These are phyloP conservation scores for Sander vitreus DNA, from an alignment of 2,113 vertebrate genomes.

Conservation along the genomic window DNA sequence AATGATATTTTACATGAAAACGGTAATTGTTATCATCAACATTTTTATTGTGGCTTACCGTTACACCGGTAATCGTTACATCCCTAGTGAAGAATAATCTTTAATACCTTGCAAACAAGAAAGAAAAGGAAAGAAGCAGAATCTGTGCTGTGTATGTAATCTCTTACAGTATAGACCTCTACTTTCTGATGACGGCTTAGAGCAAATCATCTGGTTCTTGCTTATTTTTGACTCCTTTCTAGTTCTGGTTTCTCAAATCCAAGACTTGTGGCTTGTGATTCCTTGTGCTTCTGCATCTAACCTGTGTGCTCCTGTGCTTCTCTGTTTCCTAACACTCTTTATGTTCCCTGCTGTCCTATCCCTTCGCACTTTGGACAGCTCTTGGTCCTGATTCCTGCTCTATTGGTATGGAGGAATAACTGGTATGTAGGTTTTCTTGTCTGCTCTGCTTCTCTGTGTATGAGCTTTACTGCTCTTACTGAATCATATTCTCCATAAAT, in stretches of 20 bases:
- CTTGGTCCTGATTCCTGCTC: constrained; percentile 94
- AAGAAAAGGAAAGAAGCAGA: background rate
- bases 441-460: constrained; percentile 61
- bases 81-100: background rate
- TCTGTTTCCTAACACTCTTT: constrained; percentile 64
- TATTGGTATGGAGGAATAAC: constrained; percentile 95
- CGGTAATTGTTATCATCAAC: no score
- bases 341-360: constrained; percentile 80
- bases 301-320: constrained; percentile 63
- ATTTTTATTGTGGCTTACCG: no score
- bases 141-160: background rate
- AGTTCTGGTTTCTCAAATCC: constrained; percentile 39
- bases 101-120: background rate
- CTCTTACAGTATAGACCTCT: background rate
- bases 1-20: no score
- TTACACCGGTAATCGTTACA: no score
- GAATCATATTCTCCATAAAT: constrained; percentile 14
- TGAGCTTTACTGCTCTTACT: constrained; percentile 18
- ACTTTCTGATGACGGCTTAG: background rate
- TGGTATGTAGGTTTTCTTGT: constrained; percentile 88
- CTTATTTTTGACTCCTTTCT: constrained; percentile 2
- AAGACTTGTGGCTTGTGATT: constrained; percentile 24
- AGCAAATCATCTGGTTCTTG: background rate
- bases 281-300: constrained; percentile 68
- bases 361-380: constrained; percentile 84